Evolutionary conservation across 2,797 vertebrate genomes (phyloP).

Genomic region (Coregonus suidteri): DNA sequence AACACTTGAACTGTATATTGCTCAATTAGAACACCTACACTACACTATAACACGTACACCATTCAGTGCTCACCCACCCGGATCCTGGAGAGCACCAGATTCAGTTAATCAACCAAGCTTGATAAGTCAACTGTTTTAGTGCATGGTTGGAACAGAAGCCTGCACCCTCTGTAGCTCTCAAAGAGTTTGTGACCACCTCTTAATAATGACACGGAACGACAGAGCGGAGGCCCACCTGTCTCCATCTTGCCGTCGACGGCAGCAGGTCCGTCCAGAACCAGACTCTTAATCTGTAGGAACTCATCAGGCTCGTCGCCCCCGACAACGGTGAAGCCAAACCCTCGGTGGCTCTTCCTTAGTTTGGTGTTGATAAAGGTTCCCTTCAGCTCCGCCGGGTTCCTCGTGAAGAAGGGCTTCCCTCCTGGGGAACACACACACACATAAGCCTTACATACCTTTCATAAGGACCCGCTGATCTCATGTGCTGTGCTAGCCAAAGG

Average conservation of each 20-base stretch:
- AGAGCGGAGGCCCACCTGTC: conserved; percentile 79
- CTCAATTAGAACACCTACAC: background rate
- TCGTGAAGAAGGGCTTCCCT: conserved; percentile 97
- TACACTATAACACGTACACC: background rate
- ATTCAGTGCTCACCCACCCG: background rate
- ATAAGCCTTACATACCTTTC: background rate
- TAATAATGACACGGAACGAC: background rate
- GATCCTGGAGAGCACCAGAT: background rate
- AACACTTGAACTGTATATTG: background rate
- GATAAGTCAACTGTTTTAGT: background rate
- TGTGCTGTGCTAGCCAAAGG: background rate
- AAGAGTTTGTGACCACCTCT: background rate
- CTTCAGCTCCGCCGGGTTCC: conserved; percentile 95
- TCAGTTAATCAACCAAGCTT: background rate
- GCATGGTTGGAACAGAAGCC: background rate
- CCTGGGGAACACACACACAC: conserved; percentile 57
- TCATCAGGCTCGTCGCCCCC: conserved; percentile 97
- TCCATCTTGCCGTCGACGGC: conserved; percentile 98
- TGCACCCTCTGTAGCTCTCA: background rate
- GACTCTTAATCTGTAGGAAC: conserved; percentile 98
- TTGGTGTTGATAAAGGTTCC: conserved; percentile 98
- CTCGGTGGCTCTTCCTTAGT: conserved; percentile 94
- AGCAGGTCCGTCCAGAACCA: conserved; percentile 94
- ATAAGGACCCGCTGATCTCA: background rate
- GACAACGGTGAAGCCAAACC: conserved; percentile 96